Conservation (phyloP, 2,888 invertebrate genomes). For the Fissipunctia ypsillon region DNA sequence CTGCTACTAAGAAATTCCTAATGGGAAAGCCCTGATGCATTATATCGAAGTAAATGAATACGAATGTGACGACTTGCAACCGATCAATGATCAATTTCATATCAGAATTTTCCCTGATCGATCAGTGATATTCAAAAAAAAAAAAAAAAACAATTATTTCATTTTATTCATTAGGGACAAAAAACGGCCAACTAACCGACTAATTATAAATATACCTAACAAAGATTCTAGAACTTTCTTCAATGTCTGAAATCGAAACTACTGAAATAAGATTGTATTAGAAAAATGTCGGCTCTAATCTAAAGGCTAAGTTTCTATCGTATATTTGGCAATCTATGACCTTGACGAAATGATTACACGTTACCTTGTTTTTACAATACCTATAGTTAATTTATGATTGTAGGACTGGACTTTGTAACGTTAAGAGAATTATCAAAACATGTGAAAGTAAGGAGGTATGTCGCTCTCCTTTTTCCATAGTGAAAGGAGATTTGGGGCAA, state of each 20-base stretch:
- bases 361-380: constrained; percentile 30
- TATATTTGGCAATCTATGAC: constrained; percentile 50
- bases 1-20: neutral
- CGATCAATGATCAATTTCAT: neutral
- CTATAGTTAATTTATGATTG: constrained; percentile 25
- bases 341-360: constrained; percentile 44
- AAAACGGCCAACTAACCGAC: neutral
- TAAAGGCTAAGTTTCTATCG: constrained; percentile 51
- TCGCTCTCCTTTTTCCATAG: constrained; percentile 47
- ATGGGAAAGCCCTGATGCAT: neutral
- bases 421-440: constrained; percentile 34
- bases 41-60: neutral
- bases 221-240: constrained; percentile 9
- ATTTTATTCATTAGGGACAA: neutral
- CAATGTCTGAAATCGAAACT: neutral
- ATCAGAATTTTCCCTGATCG: neutral
- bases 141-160: neutral
- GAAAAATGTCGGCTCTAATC: constrained; percentile 20
- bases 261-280: neutral
- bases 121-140: neutral
- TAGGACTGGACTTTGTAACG: constrained; percentile 27
- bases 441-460: constrained; percentile 52
- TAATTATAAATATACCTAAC: neutral
- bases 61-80: neutral
- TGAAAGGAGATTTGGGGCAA: constrained; percentile 62